Percentiles rank a stretch among this genome's conserved stretches.
Evolutionary conservation across 2,113 vertebrate genomes (phyloP).

Genomic region (Nansenia antarctica): DNA sequence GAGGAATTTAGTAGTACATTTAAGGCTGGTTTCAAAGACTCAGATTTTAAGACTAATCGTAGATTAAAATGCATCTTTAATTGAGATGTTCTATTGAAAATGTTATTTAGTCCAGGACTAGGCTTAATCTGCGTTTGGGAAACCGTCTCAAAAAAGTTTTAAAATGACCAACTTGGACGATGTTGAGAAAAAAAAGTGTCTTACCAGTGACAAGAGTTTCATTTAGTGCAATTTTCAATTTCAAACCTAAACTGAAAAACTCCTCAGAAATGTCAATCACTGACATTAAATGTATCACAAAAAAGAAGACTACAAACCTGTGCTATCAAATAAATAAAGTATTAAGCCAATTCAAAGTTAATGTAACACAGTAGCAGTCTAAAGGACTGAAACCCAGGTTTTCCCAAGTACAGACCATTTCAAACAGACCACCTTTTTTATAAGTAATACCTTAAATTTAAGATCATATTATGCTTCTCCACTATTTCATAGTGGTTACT

Average conservation of each 20-base stretch:
- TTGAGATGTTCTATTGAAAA: too few relatives aligned
- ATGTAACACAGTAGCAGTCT: slow-evolving; percentile 1
- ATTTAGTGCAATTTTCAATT: slow-evolving; percentile 18
- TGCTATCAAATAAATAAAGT: slow-evolving; percentile 16
- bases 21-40: too few relatives aligned
- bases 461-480: not conserved
- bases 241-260: slow-evolving; percentile 3
- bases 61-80: too few relatives aligned
- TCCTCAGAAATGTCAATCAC: too few relatives aligned
- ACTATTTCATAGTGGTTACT: not conserved
- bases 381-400: slow-evolving; percentile 19
- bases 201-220: not conserved
- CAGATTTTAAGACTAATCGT: too few relatives aligned
- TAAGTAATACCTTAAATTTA: slow-evolving; percentile 25
- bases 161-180: too few relatives aligned
- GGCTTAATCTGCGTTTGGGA: too few relatives aligned
- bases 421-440: slow-evolving; percentile 23
- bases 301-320: slow-evolving; percentile 9
- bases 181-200: not conserved
- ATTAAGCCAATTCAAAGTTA: slow-evolving; percentile 29
- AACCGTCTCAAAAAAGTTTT: too few relatives aligned
- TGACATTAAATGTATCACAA: not conserved
- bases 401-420: slow-evolving; percentile 41
- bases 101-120: too few relatives aligned
- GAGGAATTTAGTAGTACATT: too few relatives aligned